Evolutionary conservation across 2,113 vertebrate genomes (phyloP).

Genomic region (Forbesichthys papilliferus): DNA sequence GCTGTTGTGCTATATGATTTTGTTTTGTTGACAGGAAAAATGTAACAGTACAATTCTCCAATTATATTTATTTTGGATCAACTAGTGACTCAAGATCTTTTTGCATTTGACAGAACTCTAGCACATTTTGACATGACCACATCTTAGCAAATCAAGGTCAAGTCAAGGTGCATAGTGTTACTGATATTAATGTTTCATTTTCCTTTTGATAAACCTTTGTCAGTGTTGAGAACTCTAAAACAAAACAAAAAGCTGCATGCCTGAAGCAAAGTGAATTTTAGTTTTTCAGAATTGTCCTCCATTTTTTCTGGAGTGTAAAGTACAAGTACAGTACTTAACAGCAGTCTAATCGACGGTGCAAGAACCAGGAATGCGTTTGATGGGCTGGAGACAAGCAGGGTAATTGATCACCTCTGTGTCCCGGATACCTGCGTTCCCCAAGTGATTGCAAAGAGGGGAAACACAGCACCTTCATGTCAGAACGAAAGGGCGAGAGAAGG

Average conservation of each 20-base stretch:
- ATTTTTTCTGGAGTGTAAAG: conserved; percentile 5
- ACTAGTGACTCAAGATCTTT: not conserved
- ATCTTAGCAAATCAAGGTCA: conserved; percentile 3
- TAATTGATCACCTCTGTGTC: conserved; percentile 61
- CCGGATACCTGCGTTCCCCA: conserved; percentile 36
- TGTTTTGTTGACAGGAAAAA: not conserved
- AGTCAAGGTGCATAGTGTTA: not conserved
- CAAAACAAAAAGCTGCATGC: no score
- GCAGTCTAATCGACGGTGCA: conserved; percentile 35
- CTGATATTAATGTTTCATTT: not conserved
- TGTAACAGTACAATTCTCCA: not conserved
- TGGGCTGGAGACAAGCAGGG: conserved; percentile 39
- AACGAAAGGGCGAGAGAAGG: conserved; percentile 21
- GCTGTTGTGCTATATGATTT: not conserved
- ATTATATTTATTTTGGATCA: not conserved
- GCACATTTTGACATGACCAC: not conserved
- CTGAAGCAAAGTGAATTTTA: no score
- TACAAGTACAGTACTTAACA: not conserved
- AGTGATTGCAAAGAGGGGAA: conserved; percentile 32
- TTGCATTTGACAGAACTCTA: not conserved
- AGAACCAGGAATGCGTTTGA: conserved; percentile 42
- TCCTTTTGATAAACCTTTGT: conserved; percentile 3
- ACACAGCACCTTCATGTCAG: conserved; percentile 31
- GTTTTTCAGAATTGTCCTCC: no score
- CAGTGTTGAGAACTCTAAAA: not conserved